phyloP scores from a whole-genome alignment of 2,888 invertebrate genomes.

The Chorisops tibialis region DNA sequence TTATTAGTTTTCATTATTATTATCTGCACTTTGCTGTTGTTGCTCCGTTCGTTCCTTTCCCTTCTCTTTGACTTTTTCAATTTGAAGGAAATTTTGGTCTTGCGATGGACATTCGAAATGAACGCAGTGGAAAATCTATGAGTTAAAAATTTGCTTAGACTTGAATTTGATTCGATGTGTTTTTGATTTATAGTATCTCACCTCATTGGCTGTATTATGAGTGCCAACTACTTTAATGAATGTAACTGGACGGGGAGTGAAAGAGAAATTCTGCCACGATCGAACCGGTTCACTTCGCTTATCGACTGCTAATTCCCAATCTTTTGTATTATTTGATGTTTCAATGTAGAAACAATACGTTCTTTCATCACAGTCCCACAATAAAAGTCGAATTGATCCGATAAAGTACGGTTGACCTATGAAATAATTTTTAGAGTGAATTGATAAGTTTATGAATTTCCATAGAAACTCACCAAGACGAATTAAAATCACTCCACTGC shows the following conservation, averaged over 20 bases:
- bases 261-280: conserved; percentile 92
- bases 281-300: conserved; percentile 79
- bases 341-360: conserved; percentile 96
- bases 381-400: conserved; percentile 81
- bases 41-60: background rate
- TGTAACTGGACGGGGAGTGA: conserved; percentile 80
- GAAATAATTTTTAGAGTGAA: background rate
- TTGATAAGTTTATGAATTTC: background rate
- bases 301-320: conserved; percentile 90
- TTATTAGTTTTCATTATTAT: too few species aligned
- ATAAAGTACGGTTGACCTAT: conserved; percentile 87
- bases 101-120: conserved; percentile 95
- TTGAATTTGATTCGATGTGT: background rate
- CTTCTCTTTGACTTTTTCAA: conserved; percentile 12
- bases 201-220: conserved; percentile 96
- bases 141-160: conserved; percentile 22
- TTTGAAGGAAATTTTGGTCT: conserved; percentile 42
- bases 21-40: background rate
- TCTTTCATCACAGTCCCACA: conserved; percentile 97
- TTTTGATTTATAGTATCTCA: conserved; percentile 43
- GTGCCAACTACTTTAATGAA: conserved; percentile 95
- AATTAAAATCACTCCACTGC: conserved; percentile 90
- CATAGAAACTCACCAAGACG: conserved; percentile 65
- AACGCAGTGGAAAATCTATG: conserved; percentile 93
- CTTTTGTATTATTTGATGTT: conserved; percentile 86